Conservation (phyloP, 1,140 invertebrate genomes). For the Euura lappo region DNA sequence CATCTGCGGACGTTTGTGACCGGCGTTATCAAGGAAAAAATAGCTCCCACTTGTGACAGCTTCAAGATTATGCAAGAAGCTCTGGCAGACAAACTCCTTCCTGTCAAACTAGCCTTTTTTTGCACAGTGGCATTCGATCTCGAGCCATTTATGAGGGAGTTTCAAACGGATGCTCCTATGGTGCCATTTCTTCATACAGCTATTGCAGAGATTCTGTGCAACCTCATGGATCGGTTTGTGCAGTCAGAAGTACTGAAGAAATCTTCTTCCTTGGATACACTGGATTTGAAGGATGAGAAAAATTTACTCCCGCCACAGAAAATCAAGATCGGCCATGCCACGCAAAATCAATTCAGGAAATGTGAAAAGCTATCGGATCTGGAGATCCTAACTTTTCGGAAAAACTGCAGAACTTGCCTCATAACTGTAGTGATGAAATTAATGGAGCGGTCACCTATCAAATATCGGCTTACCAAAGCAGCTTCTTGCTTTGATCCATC, state of each 20-base stretch:
- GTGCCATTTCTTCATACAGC: slow-evolving; percentile 20
- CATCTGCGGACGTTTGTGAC: slow-evolving; percentile 13
- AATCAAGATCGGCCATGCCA: slow-evolving; percentile 16
- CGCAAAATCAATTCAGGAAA: slow-evolving; percentile 16
- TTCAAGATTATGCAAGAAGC: slow-evolving; percentile 18
- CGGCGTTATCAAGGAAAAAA: slow-evolving; percentile 18
- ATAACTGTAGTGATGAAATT: slow-evolving; percentile 17
- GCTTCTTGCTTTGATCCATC: slow-evolving; percentile 20
- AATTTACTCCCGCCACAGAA: slow-evolving; percentile 12
- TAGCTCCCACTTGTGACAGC: slow-evolving; percentile 15
- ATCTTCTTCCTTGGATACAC: not conserved
- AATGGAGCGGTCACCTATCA: slow-evolving; percentile 22
- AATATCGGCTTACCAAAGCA: slow-evolving; percentile 22
- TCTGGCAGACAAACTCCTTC: slow-evolving; percentile 24
- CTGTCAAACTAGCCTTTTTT: slow-evolving; percentile 31
- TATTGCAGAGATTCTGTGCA: slow-evolving; percentile 17
- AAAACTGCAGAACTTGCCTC: slow-evolving; percentile 20
- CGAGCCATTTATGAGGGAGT: slow-evolving; percentile 22
- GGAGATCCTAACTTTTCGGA: slow-evolving; percentile 15
- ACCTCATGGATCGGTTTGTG: slow-evolving; percentile 19
- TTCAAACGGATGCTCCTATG: slow-evolving; percentile 22
- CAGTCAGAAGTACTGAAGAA: slow-evolving; percentile 17
- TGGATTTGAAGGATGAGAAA: slow-evolving; percentile 15
- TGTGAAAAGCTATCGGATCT: slow-evolving; percentile 3
- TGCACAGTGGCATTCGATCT: slow-evolving; percentile 19